Evolutionary conservation across 1,140 invertebrate genomes (phyloP).

Genomic region (Drosophila aff.): DNA sequence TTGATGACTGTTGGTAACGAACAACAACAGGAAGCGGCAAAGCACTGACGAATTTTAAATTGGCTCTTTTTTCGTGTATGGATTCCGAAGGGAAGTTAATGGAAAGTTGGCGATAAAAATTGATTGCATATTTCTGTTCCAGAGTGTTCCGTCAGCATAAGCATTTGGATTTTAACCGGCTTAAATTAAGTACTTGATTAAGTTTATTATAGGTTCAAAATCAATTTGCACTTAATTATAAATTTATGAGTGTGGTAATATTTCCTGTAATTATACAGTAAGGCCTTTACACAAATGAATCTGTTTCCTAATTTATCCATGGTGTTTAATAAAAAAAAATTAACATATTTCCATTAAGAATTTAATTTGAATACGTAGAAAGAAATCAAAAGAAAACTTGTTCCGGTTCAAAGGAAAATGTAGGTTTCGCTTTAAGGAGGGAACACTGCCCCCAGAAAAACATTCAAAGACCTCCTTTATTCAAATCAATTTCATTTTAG

Average conservation of each 20-base stretch:
- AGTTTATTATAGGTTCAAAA: constrained; percentile 7
- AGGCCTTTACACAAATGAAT: background rate
- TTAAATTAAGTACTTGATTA: constrained; percentile 36
- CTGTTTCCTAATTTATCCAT: background rate
- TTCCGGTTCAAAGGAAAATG: background rate
- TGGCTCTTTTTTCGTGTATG: constrained; percentile 56
- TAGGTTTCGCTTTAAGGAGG: background rate
- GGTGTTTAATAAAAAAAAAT: background rate
- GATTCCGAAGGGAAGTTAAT: constrained; percentile 42
- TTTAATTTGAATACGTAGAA: background rate
- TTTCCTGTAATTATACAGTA: background rate
- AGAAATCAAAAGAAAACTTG: rapidly evolving
- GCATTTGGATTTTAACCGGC: constrained; percentile 13
- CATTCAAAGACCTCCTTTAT: background rate
- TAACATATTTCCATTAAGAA: background rate
- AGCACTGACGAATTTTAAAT: constrained; percentile 66
- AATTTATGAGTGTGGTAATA: constrained; percentile 1
- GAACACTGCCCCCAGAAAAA: background rate
- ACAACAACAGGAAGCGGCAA: constrained; percentile 57
- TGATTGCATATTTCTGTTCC: constrained; percentile 25
- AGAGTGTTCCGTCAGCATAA: background rate
- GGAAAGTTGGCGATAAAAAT: constrained; percentile 46
- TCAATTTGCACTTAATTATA: constrained; percentile 24
- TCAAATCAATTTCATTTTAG: constrained; percentile 24
- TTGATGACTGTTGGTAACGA: constrained; percentile 76